phyloP scores from a whole-genome alignment of 2,888 invertebrate genomes.

The Apeira syringaria region DNA sequence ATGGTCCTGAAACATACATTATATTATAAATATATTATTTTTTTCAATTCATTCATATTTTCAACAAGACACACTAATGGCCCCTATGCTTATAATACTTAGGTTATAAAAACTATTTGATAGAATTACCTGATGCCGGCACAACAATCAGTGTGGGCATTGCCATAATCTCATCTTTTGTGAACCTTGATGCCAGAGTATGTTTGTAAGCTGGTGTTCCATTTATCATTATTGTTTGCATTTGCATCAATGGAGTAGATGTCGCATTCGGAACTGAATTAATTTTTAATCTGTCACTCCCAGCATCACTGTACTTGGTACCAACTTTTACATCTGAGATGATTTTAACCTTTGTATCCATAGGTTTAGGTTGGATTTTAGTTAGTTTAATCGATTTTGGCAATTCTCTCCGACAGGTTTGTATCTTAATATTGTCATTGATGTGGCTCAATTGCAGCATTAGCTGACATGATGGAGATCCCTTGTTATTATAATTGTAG shows the following conservation, averaged over 20 bases:
- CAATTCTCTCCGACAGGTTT: slow-evolving; percentile 27
- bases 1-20: slow-evolving; percentile 40
- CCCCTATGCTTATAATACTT: no score
- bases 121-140: slow-evolving; percentile 57
- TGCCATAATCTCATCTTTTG: slow-evolving; percentile 79
- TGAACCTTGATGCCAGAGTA: slow-evolving; percentile 21
- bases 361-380: slow-evolving; percentile 40
- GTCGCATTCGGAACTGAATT: slow-evolving; percentile 48
- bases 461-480: slow-evolving; percentile 26
- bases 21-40: no score
- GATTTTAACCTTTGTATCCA: slow-evolving; percentile 63
- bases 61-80: no score
- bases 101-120: no score
- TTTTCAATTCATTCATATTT: slow-evolving; percentile 19
- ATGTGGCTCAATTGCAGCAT: slow-evolving; percentile 25
- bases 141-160: slow-evolving; percentile 78
- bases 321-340: slow-evolving; percentile 71
- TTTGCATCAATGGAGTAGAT: slow-evolving; percentile 58
- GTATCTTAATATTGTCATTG: slow-evolving; percentile 31
- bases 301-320: slow-evolving; percentile 38
- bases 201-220: slow-evolving; percentile 62
- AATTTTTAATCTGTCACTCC: slow-evolving; percentile 28
- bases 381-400: background rate
- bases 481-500: slow-evolving; percentile 29
- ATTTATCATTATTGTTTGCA: slow-evolving; percentile 67